Evolutionary conservation across 2,888 invertebrate genomes (phyloP).

Genomic region (Agriopis marginaria): DNA sequence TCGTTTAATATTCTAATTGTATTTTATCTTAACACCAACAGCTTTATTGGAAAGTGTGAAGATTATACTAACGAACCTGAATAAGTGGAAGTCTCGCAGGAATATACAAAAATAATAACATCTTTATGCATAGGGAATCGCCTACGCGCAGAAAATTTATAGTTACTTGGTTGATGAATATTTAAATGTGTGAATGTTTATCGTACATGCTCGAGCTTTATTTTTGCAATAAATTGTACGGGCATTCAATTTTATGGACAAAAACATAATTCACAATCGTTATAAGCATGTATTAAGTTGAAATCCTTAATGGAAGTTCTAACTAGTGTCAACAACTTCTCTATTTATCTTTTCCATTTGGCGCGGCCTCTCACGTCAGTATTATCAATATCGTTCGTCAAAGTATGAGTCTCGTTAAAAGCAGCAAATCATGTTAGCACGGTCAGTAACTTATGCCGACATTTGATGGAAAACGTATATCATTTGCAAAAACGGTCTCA

Average conservation of each 20-base stretch:
- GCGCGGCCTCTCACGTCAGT: constrained; percentile 17
- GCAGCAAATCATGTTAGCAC: constrained; percentile 44
- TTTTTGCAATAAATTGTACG: constrained; percentile 68
- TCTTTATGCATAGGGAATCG: constrained; percentile 67
- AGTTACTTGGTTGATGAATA: constrained; percentile 63
- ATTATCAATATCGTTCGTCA: constrained; percentile 34
- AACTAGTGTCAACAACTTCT: constrained; percentile 33
- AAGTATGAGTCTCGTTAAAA: constrained; percentile 40
- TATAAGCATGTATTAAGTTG: constrained; percentile 31
- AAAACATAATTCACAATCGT: constrained; percentile 41
- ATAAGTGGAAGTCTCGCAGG: constrained; percentile 58
- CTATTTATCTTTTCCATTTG: constrained; percentile 35
- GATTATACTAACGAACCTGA: constrained; percentile 70
- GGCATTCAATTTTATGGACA: constrained; percentile 55
- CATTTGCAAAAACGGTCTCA: constrained; percentile 76
- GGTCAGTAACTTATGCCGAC: constrained; percentile 56
- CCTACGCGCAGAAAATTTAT: constrained; percentile 69
- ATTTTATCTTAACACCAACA: constrained; percentile 59
- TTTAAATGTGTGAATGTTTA: constrained; percentile 67
- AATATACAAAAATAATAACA: constrained; percentile 66
- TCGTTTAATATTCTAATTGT: constrained; percentile 61
- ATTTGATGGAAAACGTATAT: constrained; percentile 77
- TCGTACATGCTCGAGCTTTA: constrained; percentile 61
- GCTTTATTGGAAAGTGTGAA: constrained; percentile 71
- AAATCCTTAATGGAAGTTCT: constrained; percentile 37